Percentiles rank a stretch among this genome's conserved stretches.
These are phyloP conservation scores for Pica pica DNA, from an alignment of 2,113 vertebrate species.

Conservation along the genomic window DNA sequence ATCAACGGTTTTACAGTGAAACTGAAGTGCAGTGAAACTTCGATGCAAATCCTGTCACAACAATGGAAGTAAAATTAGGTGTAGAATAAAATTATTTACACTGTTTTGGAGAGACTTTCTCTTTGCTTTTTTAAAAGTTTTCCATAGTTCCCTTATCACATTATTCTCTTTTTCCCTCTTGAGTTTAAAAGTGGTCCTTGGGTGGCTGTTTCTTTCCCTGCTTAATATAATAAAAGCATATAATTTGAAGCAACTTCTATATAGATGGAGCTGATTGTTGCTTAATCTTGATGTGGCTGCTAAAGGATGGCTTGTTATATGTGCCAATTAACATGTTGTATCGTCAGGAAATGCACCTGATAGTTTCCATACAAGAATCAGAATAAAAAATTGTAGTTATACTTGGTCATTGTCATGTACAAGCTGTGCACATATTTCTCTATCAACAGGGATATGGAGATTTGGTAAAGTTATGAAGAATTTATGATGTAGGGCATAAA, in stretches of 20 bases:
- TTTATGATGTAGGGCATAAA: background rate
- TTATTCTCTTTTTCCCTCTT: background rate
- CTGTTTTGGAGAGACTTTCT: background rate
- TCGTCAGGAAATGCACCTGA: background rate
- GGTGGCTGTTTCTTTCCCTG: background rate
- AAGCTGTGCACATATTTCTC: background rate
- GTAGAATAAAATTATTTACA: background rate
- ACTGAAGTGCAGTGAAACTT: background rate
- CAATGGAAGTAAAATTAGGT: background rate
- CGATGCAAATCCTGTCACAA: background rate
- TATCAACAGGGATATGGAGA: background rate
- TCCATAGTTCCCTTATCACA: background rate
- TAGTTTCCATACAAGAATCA: background rate
- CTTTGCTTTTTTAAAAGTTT: background rate
- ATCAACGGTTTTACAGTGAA: background rate
- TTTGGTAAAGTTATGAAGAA: background rate
- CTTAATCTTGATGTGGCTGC: background rate
- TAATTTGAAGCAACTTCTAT: background rate
- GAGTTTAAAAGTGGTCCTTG: background rate
- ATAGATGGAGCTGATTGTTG: background rate
- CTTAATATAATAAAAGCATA: background rate
- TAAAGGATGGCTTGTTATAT: background rate
- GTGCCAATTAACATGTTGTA: background rate
- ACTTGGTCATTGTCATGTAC: background rate
- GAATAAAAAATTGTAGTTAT: background rate